Evolutionary conservation across 2,113 vertebrate species (phyloP), one percentile per base, ranked within the genome.

Genomic region (human (Homo sapiens)): DNA sequence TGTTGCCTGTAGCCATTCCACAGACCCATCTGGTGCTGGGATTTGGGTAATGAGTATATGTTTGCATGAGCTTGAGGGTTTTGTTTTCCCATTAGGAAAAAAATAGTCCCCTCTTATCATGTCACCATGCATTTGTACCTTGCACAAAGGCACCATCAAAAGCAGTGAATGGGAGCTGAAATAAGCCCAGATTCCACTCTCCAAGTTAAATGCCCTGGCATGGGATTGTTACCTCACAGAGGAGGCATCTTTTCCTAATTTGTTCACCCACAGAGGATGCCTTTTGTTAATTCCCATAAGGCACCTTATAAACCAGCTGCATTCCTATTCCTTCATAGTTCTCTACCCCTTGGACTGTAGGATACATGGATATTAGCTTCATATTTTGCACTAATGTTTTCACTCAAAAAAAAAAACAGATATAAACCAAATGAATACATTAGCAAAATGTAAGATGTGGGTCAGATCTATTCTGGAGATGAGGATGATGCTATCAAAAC

Each of bases 381-480:
- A 75, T 89, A 73, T 91, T 89, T 68, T 73, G 43, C 45, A 64
- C 17, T 61, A 59, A 90, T 75, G 11, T 75, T 73, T 96, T 78
- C 25, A 85, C 3, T 40, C 52, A 48, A 55, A 43, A n/a, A 57
- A 57, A 55, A 35, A 59, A 20, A 40, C 45, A 43, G 5, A 72
- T 23, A 13, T 82, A 93, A 61, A 64, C 22, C 25, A 86, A 97
- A 70, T 82, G 66, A 82, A 59, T 61, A 52, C 23, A 89, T 78
- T n/a, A 83, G 59, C 22, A 93, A 66, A 93, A 90, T n/a, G 27
- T n/a, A 90, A 94, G 90, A 95, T n/a, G 17, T 89, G 30, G 8
- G 6, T 2, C n/a, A 91, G n/a, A 84, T 11, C 8, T 93, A 17
- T 68, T 89, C 43, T 55, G 18, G 2, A 38, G 16, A 35, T 11